Evolutionary conservation across 2,113 vertebrate species (phyloP).

Genomic region (Ctenodactylus gundi): DNA sequence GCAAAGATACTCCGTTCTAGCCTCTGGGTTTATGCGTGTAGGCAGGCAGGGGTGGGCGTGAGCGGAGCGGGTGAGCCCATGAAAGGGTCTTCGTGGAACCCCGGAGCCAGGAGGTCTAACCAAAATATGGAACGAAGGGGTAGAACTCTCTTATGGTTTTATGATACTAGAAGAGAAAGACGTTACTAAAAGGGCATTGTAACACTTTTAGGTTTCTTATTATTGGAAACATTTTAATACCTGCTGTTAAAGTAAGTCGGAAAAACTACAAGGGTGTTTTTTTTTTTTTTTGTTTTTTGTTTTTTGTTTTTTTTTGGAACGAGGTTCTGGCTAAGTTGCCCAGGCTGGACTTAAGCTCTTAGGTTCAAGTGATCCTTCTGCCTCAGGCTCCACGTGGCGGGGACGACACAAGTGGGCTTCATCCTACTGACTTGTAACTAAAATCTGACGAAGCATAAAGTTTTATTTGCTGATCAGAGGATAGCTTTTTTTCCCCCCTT

Average conservation of each 20-base stretch:
- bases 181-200: background rate
- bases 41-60: background rate
- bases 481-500: background rate
- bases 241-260: background rate
- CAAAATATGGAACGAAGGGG: background rate
- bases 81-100: background rate
- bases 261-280: background rate
- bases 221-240: background rate
- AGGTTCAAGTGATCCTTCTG: background rate
- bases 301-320: background rate
- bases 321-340: background rate
- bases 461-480: too few relatives aligned
- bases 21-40: slow-evolving; percentile 33
- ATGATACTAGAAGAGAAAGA: background rate
- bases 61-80: background rate
- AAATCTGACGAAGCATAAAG: background rate
- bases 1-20: slow-evolving; percentile 50
- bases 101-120: background rate
- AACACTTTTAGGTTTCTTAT: background rate
- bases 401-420: background rate
- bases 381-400: background rate
- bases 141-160: background rate
- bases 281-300: background rate
- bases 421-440: background rate
- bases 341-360: background rate